Evolutionary conservation across 2,888 invertebrate species (phyloP).

Genomic region (Cyclophora punctaria): DNA sequence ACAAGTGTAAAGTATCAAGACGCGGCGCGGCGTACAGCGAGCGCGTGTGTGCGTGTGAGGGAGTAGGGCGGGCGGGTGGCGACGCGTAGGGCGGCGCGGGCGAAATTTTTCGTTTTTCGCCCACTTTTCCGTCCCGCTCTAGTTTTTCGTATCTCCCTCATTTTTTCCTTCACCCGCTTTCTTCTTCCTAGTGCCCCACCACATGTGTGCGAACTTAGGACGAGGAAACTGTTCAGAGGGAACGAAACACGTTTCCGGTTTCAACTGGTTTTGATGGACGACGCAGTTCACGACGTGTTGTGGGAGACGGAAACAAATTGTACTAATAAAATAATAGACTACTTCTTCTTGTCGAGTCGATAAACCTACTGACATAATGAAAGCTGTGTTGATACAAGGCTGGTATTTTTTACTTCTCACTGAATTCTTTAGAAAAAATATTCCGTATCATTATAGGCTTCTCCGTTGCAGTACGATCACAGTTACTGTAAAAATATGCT

Average conservation of each 20-base stretch:
- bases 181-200: slow-evolving; percentile 74
- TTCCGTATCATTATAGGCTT: too few species aligned
- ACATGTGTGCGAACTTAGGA: slow-evolving; percentile 68
- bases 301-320: background rate
- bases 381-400: too few species aligned
- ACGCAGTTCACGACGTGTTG: background rate
- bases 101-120: slow-evolving; percentile 75
- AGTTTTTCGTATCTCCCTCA: slow-evolving; percentile 73
- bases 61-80: slow-evolving; percentile 40
- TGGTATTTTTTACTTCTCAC: too few species aligned
- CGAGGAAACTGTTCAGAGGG: slow-evolving; percentile 28
- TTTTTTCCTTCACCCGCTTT: slow-evolving; percentile 72
- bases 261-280: slow-evolving; percentile 11
- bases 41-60: slow-evolving; percentile 65
- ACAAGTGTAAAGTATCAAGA: slow-evolving; percentile 40
- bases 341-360: too few species aligned
- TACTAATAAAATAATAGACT: too few species aligned
- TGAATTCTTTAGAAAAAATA: too few species aligned
- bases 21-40: slow-evolving; percentile 14
- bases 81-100: slow-evolving; percentile 41
- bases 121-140: slow-evolving; percentile 75
- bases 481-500: too few species aligned
- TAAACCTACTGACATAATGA: too few species aligned
- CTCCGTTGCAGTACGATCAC: too few species aligned
- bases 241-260: slow-evolving; percentile 49